These are phyloP conservation scores for Podarcis raffonei DNA, from an alignment of 2,113 vertebrate genomes.

Conservation along the genomic window DNA sequence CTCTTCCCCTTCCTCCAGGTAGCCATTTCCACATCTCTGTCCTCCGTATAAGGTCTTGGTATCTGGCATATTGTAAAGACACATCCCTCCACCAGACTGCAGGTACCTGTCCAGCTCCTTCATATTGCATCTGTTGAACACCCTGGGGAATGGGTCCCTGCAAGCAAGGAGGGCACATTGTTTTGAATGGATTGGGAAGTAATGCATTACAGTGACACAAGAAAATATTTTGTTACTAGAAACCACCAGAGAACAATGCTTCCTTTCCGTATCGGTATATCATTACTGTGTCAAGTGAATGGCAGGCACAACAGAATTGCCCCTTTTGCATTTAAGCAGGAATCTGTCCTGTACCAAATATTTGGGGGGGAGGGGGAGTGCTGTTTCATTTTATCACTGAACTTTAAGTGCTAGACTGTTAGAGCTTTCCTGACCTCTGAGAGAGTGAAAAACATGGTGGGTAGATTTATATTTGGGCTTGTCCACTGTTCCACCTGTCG, in stretches of 20 bases:
- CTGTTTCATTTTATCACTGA: not conserved
- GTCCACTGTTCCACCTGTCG: too few relatives aligned
- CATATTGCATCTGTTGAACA: constrained; percentile 91
- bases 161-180: not conserved
- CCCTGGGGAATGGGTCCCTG: constrained; percentile 92
- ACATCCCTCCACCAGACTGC: constrained; percentile 94
- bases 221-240: not conserved
- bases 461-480: not conserved
- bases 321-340: not conserved
- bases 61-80: constrained; percentile 94
- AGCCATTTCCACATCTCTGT: constrained; percentile 93
- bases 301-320: not conserved
- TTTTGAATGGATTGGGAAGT: not conserved
- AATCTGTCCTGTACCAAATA: not conserved
- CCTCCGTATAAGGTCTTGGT: constrained; percentile 89
- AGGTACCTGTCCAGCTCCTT: constrained; percentile 89
- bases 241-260: not conserved
- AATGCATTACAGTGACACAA: not conserved
- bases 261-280: not conserved
- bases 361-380: too few relatives aligned
- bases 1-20: constrained; percentile 95
- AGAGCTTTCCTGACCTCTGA: not conserved
- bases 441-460: not conserved
- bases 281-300: not conserved
- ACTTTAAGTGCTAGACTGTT: not conserved